Base-by-base conservation (phyloP, 2,113 vertebrate species). In the Esox niger region DNA sequence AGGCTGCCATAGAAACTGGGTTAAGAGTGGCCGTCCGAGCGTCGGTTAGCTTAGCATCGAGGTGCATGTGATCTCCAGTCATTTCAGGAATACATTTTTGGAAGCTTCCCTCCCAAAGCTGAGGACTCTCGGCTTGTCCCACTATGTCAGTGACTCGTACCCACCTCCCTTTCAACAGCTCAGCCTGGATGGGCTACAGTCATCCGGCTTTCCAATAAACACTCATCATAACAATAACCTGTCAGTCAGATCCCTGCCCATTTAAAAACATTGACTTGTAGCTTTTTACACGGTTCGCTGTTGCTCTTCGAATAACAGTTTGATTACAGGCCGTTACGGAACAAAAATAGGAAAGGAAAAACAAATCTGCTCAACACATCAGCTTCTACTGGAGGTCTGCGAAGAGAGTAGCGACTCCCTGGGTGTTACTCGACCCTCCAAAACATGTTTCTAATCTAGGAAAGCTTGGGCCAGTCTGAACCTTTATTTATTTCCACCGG, bases 401-500 rank as follows among this genome's bases (percentile, higher is more conserved):
- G 61, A 21, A 74, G 60, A 60, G 54, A 27, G 7, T 47, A 38
- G 30, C 30, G 49, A 62, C 38, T 61, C 46, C 73, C 62, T 55
- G 43, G 68, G 61, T 67, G 75, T 66, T 79, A 80, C 79, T 78
- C 75, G 75, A 77, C 27, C 68, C 70, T 57, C 25, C 63, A 75
- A 67, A 74, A 55, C 35, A n/a, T 23, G 5, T 71, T 77, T 66
- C 25, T 33, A 73, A 74, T 74, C 82, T 64, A 80, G 73, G 64
- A n/a, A 11, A 47, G 29, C 33, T 29, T 47, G 57, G 73, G 17
- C 78, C 81, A 76, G 75, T 82, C 62, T 71, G 70, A 69, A 66
- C 79, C 74, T 81, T 86, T 79, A 84, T 86, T 86, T 82, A 82
- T 86, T 84, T 81, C 81, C 80, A n/a, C n/a, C n/a, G 82, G 68